These are phyloP conservation scores for Hippopotamyrus pictus DNA, from an alignment of 2,797 vertebrate genomes.

Conservation along the genomic window DNA sequence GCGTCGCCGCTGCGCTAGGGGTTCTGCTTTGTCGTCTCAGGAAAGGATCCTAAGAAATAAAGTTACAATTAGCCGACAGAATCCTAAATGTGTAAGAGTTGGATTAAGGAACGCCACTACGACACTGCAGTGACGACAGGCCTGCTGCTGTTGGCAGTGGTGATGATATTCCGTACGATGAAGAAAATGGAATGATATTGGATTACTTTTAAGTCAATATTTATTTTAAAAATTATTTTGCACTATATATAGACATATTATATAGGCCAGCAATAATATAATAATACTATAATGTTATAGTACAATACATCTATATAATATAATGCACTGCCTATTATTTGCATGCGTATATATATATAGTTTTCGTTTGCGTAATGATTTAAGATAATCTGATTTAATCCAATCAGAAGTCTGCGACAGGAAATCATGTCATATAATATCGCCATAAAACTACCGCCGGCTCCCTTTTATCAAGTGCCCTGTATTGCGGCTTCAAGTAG, in stretches of 20 bases:
- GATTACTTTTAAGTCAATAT: not conserved
- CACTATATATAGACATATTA: not conserved
- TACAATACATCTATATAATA: not conserved
- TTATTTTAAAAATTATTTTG: not conserved
- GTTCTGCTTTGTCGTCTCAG: constrained; percentile 1
- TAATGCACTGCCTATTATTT: not conserved
- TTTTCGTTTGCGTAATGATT: not conserved
- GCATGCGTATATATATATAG: not conserved
- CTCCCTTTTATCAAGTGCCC: not conserved
- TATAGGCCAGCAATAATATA: not conserved
- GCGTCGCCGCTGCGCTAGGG: not conserved
- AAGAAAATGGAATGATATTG: not conserved
- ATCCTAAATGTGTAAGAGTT: not conserved
- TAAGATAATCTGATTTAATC: not conserved
- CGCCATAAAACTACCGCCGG: not conserved
- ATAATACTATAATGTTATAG: not conserved
- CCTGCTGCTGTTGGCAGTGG: not conserved
- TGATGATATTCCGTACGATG: not conserved
- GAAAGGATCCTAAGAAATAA: not conserved
- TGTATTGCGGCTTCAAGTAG: constrained; percentile 6
- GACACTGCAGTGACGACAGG: not conserved
- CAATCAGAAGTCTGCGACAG: not conserved
- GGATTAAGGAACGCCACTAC: not conserved
- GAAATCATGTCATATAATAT: not conserved
- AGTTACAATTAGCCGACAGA: not conserved